Evolutionary conservation across 1,140 invertebrate genomes (phyloP).

Genomic region (Zophobas morio): DNA sequence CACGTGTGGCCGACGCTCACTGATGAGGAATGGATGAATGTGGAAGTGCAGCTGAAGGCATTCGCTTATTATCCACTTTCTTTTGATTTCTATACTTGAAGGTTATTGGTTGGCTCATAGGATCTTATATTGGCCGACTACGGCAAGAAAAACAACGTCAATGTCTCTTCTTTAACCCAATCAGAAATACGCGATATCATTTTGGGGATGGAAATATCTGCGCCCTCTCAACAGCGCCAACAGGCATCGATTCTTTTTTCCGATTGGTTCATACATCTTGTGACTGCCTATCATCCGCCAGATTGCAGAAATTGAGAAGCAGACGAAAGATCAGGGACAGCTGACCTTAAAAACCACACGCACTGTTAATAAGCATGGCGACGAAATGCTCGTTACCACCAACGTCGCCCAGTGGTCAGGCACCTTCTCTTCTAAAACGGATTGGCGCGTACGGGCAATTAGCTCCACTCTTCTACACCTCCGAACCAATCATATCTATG

Average conservation of each 20-base stretch:
- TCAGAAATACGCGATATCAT: conserved; percentile 99
- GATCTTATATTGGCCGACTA: conserved; percentile 99
- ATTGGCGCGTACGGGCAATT: conserved; percentile 98
- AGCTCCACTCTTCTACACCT: conserved; percentile 98
- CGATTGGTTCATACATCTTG: too few relatives aligned
- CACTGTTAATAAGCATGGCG: conserved; percentile 99
- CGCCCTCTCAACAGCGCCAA: conserved; percentile 97
- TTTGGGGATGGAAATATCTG: conserved; percentile 99
- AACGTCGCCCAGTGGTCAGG: conserved; percentile 99
- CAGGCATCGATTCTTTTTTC: too few relatives aligned
- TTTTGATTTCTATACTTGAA: too few relatives aligned
- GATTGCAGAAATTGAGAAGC: conserved; percentile 99
- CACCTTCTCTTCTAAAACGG: conserved; percentile 98
- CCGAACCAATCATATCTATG: conserved; percentile 99
- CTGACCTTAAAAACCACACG: conserved; percentile 97
- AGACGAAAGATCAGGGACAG: conserved; percentile 99
- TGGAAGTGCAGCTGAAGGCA: conserved; percentile 98
- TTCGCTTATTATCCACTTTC: too few relatives aligned
- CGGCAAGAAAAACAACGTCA: conserved; percentile 99
- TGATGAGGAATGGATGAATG: conserved; percentile 99
- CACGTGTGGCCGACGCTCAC: conserved; percentile 99
- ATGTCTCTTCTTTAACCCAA: conserved; percentile 98
- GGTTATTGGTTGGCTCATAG: too few relatives aligned
- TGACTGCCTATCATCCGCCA: too few relatives aligned
- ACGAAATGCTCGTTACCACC: conserved; percentile 99